These are phyloP conservation scores for Leptinotarsa texana DNA, from an alignment of 1,140 invertebrate genomes.

Conservation along the genomic window DNA sequence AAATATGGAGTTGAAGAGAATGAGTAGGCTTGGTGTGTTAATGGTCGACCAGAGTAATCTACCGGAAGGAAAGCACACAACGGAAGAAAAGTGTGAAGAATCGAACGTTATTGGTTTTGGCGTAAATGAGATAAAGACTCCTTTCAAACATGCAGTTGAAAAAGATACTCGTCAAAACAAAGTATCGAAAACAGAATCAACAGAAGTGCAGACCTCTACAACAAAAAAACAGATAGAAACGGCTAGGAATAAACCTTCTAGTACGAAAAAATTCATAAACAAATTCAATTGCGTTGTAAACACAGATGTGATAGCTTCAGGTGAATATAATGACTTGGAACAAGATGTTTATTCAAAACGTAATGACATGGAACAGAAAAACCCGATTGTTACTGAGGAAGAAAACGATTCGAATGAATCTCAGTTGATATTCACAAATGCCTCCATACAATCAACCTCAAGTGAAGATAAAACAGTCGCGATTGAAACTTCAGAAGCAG, in stretches of 20 bases:
- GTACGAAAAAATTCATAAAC: slow-evolving; percentile 13
- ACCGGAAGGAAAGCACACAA: background rate
- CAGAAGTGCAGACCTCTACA: background rate
- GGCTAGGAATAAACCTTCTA: background rate
- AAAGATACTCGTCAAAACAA: background rate
- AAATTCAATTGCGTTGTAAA: slow-evolving; percentile 14
- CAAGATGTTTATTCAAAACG: too few species aligned
- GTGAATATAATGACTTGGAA: too few species aligned
- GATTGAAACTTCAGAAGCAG: too few species aligned
- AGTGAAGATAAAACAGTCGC: too few species aligned
- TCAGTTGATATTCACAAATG: too few species aligned
- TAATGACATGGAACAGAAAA: too few species aligned
- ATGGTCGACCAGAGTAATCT: slow-evolving; percentile 15
- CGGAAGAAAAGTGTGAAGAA: background rate
- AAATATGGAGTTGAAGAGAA: slow-evolving; percentile 28
- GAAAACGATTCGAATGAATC: too few species aligned
- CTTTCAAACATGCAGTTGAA: background rate
- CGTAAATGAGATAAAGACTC: background rate
- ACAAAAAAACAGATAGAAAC: background rate
- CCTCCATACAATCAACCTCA: too few species aligned
- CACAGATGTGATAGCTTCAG: too few species aligned
- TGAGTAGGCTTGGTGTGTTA: slow-evolving; percentile 14
- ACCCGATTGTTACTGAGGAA: too few species aligned
- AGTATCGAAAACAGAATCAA: background rate
- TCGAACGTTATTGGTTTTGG: background rate